Conservation (phyloP, 1,140 invertebrate species). For the Armadillidium nasatum region DNA sequence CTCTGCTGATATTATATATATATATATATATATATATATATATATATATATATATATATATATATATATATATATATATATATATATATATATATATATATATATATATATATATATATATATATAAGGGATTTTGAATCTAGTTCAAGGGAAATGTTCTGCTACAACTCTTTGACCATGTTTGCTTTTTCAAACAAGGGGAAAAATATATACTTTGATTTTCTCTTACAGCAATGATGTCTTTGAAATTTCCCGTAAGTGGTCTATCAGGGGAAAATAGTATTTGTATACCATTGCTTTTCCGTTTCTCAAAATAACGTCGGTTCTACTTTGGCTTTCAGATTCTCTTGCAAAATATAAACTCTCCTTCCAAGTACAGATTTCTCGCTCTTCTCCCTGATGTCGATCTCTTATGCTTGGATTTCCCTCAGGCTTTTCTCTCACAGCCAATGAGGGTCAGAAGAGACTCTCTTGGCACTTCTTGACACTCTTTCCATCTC, state of each 20-base stretch:
- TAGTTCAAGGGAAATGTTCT: no score
- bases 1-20: no score
- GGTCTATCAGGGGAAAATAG: background rate
- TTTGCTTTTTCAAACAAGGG: no score
- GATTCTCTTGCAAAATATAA: no score
- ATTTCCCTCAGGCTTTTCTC: background rate
- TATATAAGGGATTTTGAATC: no score
- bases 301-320: background rate
- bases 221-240: background rate
- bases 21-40: no score
- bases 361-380: background rate
- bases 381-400: background rate
- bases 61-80: no score
- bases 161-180: no score
- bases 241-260: background rate
- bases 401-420: background rate
- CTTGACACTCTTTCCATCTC: conserved; percentile 5
- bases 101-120: no score
- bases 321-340: background rate
- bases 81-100: no score
- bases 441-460: background rate
- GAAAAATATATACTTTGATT: background rate
- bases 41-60: no score
- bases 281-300: background rate
- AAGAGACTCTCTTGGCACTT: background rate